These are phyloP conservation scores for Falcunculus frontatus DNA, from an alignment of 2,113 vertebrate species.

Conservation along the genomic window DNA sequence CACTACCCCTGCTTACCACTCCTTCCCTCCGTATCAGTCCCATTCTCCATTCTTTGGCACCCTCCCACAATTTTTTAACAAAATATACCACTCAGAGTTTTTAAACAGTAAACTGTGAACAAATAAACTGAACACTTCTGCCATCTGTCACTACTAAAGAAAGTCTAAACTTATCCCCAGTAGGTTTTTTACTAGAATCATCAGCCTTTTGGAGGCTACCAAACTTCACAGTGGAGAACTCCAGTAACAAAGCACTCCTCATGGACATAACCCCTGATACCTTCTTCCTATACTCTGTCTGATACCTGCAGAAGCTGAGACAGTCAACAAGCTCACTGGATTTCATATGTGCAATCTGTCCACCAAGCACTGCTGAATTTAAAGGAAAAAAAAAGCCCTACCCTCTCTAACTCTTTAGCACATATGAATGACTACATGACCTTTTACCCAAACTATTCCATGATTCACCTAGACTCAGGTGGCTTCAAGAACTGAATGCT, in stretches of 20 bases:
- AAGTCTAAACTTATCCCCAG: background rate
- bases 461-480: background rate
- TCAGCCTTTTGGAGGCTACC: background rate
- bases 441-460: background rate
- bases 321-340: background rate
- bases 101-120: background rate
- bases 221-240: background rate
- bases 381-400: background rate
- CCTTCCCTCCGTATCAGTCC: background rate
- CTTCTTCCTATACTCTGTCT: background rate
- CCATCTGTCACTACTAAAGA: background rate
- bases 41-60: background rate
- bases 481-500: background rate
- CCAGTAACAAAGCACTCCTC: background rate
- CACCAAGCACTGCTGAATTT: background rate
- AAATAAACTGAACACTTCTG: background rate
- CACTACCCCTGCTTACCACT: background rate
- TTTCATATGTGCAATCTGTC: background rate
- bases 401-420: background rate
- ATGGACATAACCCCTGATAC: background rate
- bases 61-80: background rate
- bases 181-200: too few species aligned
- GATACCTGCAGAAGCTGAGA: background rate
- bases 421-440: background rate
- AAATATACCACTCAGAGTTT: background rate